phyloP scores from a whole-genome alignment of 2,113 vertebrate genomes.

The Sus scrofa region T2T-Sscrofa CM000814.6:125628501-125629000 shows the following conservation, averaged over 20 bases:
- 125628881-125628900: background rate
- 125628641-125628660: background rate
- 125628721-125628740: background rate
- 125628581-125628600: constrained; percentile 25
- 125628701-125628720: background rate
- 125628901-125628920: background rate
- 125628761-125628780: background rate
- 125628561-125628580: constrained; percentile 75
- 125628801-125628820: background rate
- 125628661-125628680: background rate
- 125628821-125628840: background rate
- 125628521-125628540: background rate
- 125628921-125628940: background rate
- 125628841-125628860: background rate
- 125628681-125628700: background rate
- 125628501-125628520: background rate
- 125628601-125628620: constrained; percentile 49
- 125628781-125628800: background rate
- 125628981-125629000: background rate
- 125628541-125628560: background rate
- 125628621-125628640: background rate
- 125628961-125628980: background rate
- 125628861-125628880: background rate
- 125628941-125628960: background rate
- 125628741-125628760: background rate